Conservation (phyloP, 2,113 vertebrate genomes). For the Scomber japonicus region DNA sequence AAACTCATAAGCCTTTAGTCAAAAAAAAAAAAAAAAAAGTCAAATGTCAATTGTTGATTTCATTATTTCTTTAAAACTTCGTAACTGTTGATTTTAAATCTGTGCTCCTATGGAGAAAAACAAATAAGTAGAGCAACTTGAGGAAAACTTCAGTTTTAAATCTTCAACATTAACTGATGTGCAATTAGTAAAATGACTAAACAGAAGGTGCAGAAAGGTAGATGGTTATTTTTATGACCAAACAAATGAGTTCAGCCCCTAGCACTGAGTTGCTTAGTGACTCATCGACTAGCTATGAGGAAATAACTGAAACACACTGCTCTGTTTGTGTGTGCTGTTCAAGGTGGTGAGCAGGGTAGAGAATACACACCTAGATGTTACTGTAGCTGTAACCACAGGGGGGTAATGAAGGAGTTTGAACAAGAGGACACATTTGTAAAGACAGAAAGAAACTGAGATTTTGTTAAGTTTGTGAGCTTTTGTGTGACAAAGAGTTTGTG, state of each 20-base stretch:
- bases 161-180: too few relatives aligned
- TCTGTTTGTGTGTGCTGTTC: conserved; percentile 33
- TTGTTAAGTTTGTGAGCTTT: conserved; percentile 31
- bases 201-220: conserved; percentile 7
- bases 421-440: conserved; percentile 51
- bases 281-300: conserved; percentile 47
- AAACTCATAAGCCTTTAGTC: conserved; percentile 29
- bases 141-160: conserved; percentile 4
- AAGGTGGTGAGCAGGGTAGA: conserved; percentile 41
- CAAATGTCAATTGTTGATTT: neutral
- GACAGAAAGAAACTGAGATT: conserved; percentile 27
- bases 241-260: conserved; percentile 43
- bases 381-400: conserved; percentile 17
- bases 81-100: neutral
- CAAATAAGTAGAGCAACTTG: neutral
- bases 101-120: neutral
- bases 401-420: conserved; percentile 49
- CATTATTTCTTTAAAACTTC: neutral
- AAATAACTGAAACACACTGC: conserved; percentile 39
- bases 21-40: neutral
- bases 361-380: conserved; percentile 41
- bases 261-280: conserved; percentile 53
- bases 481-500: conserved; percentile 40
- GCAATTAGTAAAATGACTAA: conserved; percentile 9
- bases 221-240: conserved; percentile 10